phyloP scores from a whole-genome alignment of 2,113 vertebrate genomes.

The Pluvialis apricaria region DNA sequence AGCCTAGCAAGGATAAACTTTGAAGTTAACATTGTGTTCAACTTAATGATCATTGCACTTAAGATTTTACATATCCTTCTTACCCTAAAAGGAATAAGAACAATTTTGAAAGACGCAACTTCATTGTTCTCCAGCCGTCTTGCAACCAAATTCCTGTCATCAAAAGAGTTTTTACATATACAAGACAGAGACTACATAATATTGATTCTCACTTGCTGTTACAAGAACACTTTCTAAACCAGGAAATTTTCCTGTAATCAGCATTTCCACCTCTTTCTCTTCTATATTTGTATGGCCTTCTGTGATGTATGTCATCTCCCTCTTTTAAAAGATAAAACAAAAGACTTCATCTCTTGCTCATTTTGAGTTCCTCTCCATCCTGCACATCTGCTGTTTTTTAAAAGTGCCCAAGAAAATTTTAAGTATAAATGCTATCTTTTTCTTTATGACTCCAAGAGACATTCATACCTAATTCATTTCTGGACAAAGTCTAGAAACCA shows the following conservation, averaged over 20 bases:
- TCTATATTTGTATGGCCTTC: neutral
- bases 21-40: neutral
- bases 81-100: neutral
- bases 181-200: neutral
- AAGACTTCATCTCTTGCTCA: neutral
- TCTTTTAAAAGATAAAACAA: neutral
- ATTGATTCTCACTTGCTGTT: constrained; percentile 17
- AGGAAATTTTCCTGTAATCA: neutral
- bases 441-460: neutral
- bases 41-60: neutral
- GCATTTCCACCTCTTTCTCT: neutral
- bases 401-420: neutral
- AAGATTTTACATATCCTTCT: neutral
- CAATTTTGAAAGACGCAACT: neutral
- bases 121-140: neutral
- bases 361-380: neutral
- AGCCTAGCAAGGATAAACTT: neutral
- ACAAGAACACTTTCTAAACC: constrained; percentile 19
- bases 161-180: neutral
- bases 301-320: neutral
- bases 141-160: constrained; percentile 7
- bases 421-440: neutral
- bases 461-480: neutral
- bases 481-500: neutral
- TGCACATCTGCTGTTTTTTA: neutral